These are phyloP conservation scores for Oscheius sp. DNA, from an alignment of 2,888 invertebrate genomes.

Conservation along the genomic window DNA sequence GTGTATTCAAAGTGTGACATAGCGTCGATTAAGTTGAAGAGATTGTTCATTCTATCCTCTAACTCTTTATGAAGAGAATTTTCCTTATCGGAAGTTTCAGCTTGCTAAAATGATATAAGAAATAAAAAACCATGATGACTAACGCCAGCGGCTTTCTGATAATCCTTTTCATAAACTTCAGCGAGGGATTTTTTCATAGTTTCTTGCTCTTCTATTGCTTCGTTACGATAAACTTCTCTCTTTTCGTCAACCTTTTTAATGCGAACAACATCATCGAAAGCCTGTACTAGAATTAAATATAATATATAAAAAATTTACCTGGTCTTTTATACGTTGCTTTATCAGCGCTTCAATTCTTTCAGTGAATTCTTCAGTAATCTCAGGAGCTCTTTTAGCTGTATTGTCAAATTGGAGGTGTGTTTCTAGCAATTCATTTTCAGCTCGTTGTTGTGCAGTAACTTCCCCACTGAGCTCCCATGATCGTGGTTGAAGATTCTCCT, in stretches of 20 bases:
- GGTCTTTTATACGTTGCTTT: conserved; percentile 88
- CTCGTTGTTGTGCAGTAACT: conserved; percentile 83
- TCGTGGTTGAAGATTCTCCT: conserved; percentile 81
- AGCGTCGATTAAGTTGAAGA: conserved; percentile 90
- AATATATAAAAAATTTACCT: conserved; percentile 64
- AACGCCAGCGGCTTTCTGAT: conserved; percentile 76
- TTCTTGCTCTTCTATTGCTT: conserved; percentile 88
- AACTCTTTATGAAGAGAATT: conserved; percentile 86
- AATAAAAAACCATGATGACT: not conserved
- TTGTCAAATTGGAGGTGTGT: conserved; percentile 80
- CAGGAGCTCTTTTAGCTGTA: conserved; percentile 79
- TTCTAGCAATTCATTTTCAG: conserved; percentile 91
- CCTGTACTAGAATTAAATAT: conserved; percentile 76
- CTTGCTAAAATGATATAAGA: conserved; percentile 11
- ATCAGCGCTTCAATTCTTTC: conserved; percentile 89
- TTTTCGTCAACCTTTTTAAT: conserved; percentile 86
- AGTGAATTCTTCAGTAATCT: conserved; percentile 91
- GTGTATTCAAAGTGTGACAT: conserved; percentile 93
- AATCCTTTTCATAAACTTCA: conserved; percentile 87
- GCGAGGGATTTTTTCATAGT: conserved; percentile 92
- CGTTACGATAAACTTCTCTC: conserved; percentile 86
- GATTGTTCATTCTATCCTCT: conserved; percentile 80
- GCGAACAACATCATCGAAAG: conserved; percentile 91
- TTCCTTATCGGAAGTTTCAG: conserved; percentile 74
- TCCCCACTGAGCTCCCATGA: conserved; percentile 95